Evolutionary conservation across 2,797 vertebrate species (phyloP).

Genomic region (Fistularia commersonii): DNA sequence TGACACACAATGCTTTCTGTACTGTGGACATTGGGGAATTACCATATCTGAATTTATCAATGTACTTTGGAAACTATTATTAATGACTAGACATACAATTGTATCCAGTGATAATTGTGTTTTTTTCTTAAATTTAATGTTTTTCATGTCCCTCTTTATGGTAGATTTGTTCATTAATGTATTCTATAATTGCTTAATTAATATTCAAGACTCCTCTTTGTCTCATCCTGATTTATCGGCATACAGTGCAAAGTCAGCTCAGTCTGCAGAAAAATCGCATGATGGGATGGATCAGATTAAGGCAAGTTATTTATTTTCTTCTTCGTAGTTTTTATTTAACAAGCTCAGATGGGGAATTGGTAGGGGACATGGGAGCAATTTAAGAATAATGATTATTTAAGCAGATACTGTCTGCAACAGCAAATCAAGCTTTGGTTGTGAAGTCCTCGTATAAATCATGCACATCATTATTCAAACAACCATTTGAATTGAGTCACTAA

Average conservation of each 20-base stretch:
- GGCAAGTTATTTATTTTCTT: conserved; percentile 42
- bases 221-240: conserved; percentile 6
- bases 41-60: too few relatives aligned
- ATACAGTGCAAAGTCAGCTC: conserved; percentile 49
- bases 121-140: not conserved
- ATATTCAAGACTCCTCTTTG: not conserved
- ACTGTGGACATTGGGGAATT: too few relatives aligned
- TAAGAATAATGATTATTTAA: not conserved
- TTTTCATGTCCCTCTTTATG: too few relatives aligned
- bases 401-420: not conserved
- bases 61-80: too few relatives aligned
- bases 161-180: too few relatives aligned
- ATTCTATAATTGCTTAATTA: too few relatives aligned
- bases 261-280: conserved; percentile 32
- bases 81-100: too few relatives aligned
- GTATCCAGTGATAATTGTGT: not conserved
- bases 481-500: too few relatives aligned
- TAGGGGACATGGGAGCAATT: not conserved
- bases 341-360: not conserved
- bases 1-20: too few relatives aligned
- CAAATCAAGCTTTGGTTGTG: not conserved
- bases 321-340: not conserved
- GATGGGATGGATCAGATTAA: conserved; percentile 50
- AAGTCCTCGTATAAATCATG: too few relatives aligned
- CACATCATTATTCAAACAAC: too few relatives aligned